Percentiles rank a stretch among this genome's conserved stretches.
Conservation (phyloP, 1,140 invertebrate genomes). For the Hylaeus anthracinus region DNA sequence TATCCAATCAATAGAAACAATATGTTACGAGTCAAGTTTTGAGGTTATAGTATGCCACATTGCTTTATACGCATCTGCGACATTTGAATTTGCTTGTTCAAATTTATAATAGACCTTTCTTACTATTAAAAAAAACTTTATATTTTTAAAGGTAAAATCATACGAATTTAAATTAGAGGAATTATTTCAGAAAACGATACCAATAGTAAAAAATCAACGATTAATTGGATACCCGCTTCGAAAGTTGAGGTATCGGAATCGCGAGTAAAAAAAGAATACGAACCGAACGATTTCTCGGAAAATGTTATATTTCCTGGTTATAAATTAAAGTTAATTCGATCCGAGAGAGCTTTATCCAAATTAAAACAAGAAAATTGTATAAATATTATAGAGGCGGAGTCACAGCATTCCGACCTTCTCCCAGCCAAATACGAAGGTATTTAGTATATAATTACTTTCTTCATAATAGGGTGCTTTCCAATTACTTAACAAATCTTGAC, state of each 20-base stretch:
- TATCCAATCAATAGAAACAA: too few species aligned
- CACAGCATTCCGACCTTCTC: conserved; percentile 87
- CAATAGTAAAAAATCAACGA: conserved; percentile 33
- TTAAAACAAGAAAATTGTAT: conserved; percentile 71
- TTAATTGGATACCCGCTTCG: conserved; percentile 70
- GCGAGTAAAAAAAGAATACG: conserved; percentile 47
- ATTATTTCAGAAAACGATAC: conserved; percentile 51
- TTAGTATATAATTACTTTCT: conserved; percentile 10
- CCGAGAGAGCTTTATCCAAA: conserved; percentile 72
- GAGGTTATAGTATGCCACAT: conserved; percentile 5
- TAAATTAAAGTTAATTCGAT: conserved; percentile 80
- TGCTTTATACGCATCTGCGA: neutral
- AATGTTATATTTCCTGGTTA: conserved; percentile 72
- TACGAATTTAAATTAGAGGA: neutral
- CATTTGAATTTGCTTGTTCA: neutral
- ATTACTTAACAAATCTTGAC: too few species aligned
- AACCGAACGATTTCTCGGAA: conserved; percentile 57
- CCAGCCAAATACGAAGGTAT: conserved; percentile 88
- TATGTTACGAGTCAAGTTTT: neutral
- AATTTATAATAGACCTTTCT: neutral
- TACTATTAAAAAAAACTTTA: neutral
- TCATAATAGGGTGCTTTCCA: neutral
- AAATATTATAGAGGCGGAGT: conserved; percentile 83
- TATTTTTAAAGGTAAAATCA: too few species aligned
- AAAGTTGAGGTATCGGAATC: conserved; percentile 61